phyloP scores from a whole-genome alignment of 2,797 vertebrate species.

The Sebastes itinus region DNA sequence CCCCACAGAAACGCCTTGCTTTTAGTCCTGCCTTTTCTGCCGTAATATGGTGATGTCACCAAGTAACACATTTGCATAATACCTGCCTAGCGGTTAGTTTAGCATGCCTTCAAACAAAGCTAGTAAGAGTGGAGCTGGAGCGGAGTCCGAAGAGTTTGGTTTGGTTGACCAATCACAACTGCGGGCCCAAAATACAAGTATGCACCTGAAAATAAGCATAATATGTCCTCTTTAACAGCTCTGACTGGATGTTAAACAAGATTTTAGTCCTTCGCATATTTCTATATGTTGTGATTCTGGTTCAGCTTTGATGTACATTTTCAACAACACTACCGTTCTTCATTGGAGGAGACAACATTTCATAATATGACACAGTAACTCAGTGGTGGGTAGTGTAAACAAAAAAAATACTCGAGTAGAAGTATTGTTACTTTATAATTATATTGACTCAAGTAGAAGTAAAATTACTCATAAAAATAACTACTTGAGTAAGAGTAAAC shows the following conservation, averaged over 20 bases:
- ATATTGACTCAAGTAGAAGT: neutral
- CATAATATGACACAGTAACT: neutral
- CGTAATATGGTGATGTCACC: neutral
- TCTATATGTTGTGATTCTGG: neutral
- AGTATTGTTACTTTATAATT: neutral
- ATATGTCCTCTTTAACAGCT: neutral
- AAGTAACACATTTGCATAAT: neutral
- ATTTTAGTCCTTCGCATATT: neutral
- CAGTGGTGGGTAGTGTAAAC: neutral
- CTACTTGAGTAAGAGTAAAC: neutral
- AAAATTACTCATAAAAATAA: neutral
- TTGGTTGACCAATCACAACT: neutral
- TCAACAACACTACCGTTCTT: neutral
- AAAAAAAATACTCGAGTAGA: rapidly evolving
- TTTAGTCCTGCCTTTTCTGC: neutral
- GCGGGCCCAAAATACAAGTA: neutral
- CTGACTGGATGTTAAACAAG: neutral
- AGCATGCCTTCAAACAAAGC: neutral
- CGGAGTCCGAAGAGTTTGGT: neutral
- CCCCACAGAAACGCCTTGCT: neutral
- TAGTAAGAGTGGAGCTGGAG: neutral
- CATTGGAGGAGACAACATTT: neutral
- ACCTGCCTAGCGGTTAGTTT: neutral
- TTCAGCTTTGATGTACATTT: neutral
- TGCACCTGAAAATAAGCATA: neutral